Conservation (phyloP, 35 echinoderm and acorn worm species). For the Apostichopus japonicus region DNA sequence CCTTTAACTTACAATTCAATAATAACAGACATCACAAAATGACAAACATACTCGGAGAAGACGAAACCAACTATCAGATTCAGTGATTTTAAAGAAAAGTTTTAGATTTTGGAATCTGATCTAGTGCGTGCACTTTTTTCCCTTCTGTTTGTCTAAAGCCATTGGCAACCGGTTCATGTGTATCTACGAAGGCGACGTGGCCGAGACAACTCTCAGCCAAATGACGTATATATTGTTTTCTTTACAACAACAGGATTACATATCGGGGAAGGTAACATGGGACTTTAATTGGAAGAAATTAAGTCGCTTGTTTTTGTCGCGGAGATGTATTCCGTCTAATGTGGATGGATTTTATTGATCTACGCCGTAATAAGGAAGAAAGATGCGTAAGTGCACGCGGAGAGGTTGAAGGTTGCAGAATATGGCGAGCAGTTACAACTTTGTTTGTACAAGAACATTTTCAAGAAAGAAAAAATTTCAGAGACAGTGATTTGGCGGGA, state of each 20-base stretch:
- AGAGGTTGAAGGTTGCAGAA: slow-evolving; percentile 16
- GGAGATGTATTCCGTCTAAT: slow-evolving; percentile 28
- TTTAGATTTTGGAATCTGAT: not conserved
- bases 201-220: not conserved
- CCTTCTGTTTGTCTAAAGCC: slow-evolving; percentile 13
- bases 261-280: slow-evolving; percentile 29
- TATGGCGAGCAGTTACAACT: not conserved
- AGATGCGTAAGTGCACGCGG: not conserved
- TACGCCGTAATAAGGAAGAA: not conserved
- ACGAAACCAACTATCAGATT: not conserved
- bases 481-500: no score
- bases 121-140: not conserved
- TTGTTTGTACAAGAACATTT: no score
- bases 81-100: not conserved
- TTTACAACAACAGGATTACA: slow-evolving; percentile 26
- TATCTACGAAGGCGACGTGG: not conserved
- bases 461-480: no score
- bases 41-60: not conserved
- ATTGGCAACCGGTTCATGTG: not conserved
- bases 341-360: slow-evolving; percentile 44
- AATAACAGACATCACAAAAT: not conserved
- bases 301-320: slow-evolving; percentile 10
- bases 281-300: slow-evolving; percentile 51
- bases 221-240: slow-evolving; percentile 35
- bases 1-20: no score